A percentile compares a stretch with the other conserved stretches of the same genome.
Conservation (phyloP, 2,113 vertebrate genomes). For the Ciconia stormi region DNA sequence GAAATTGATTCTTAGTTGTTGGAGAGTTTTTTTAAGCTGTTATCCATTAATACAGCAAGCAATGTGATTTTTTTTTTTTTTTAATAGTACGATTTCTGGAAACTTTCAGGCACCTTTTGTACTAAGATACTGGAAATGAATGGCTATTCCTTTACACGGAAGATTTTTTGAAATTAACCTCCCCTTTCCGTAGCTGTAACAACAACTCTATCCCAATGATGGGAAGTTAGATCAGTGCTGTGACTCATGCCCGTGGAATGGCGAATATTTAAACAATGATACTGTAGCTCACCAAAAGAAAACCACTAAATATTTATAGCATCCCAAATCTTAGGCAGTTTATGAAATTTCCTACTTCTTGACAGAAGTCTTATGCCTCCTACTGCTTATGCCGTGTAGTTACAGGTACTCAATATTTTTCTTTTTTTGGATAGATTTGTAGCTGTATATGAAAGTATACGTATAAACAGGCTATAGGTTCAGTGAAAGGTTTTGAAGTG, state of each 20-base stretch:
- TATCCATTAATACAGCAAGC: neutral
- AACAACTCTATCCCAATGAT: neutral
- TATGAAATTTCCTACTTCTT: neutral
- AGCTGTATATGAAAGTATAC: rapidly evolving
- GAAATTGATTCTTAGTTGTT: neutral
- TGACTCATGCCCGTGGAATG: neutral
- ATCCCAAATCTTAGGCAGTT: neutral
- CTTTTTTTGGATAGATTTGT: neutral
- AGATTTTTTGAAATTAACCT: neutral
- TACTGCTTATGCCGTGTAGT: neutral
- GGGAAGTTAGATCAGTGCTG: neutral
- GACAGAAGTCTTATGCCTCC: slow-evolving; percentile 40
- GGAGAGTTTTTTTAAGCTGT: neutral
- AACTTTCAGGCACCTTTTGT: neutral
- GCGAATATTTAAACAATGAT: neutral
- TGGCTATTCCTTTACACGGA: neutral
- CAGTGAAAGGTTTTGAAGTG: neutral
- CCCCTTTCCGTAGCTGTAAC: neutral
- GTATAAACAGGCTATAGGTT: neutral
- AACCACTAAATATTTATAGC: neutral
- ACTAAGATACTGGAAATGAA: neutral
- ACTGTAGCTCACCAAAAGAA: neutral
- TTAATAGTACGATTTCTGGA: neutral
- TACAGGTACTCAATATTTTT: neutral
- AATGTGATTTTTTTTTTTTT: neutral